Evolutionary conservation across 2,113 vertebrate genomes (phyloP).

Genomic region (Bufo gargarizans): DNA sequence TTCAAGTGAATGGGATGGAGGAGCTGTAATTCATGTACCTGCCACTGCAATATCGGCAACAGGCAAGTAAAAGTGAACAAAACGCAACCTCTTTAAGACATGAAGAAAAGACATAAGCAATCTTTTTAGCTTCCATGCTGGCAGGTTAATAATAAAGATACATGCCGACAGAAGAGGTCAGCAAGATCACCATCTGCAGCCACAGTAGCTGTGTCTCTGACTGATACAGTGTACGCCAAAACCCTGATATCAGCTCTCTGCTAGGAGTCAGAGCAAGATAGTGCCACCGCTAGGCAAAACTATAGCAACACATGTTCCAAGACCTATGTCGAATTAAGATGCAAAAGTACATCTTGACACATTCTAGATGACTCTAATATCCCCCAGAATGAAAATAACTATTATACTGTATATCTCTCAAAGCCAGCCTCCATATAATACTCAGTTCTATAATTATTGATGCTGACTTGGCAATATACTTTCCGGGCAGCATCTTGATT

Average conservation of each 20-base stretch:
- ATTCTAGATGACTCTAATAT: background rate
- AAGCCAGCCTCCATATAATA: background rate
- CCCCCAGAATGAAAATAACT: background rate
- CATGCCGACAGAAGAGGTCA: slow-evolving; percentile 53
- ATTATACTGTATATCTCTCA: background rate
- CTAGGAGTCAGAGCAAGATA: slow-evolving; percentile 34
- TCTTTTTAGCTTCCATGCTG: slow-evolving; percentile 37
- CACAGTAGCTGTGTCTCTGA: slow-evolving; percentile 28
- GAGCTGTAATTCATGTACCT: too few species aligned
- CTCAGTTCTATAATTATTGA: background rate
- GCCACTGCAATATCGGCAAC: too few species aligned
- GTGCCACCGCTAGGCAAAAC: slow-evolving; percentile 20
- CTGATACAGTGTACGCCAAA: slow-evolving; percentile 38
- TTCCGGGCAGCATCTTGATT: slow-evolving; percentile 10
- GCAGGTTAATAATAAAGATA: slow-evolving; percentile 57
- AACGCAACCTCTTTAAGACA: too few species aligned
- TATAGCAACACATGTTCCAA: slow-evolving; percentile 23
- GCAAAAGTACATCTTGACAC: slow-evolving; percentile 29
- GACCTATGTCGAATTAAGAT: slow-evolving; percentile 17
- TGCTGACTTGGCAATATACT: background rate
- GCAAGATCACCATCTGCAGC: slow-evolving; percentile 53
- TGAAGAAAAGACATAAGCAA: slow-evolving; percentile 10
- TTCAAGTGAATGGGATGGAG: too few species aligned
- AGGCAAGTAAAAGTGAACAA: too few species aligned
- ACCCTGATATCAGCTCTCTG: slow-evolving; percentile 47